These are phyloP conservation scores for Crossoptilon crossoptilon DNA, from an alignment of 2,797 vertebrate genomes.

Conservation along the genomic window DNA sequence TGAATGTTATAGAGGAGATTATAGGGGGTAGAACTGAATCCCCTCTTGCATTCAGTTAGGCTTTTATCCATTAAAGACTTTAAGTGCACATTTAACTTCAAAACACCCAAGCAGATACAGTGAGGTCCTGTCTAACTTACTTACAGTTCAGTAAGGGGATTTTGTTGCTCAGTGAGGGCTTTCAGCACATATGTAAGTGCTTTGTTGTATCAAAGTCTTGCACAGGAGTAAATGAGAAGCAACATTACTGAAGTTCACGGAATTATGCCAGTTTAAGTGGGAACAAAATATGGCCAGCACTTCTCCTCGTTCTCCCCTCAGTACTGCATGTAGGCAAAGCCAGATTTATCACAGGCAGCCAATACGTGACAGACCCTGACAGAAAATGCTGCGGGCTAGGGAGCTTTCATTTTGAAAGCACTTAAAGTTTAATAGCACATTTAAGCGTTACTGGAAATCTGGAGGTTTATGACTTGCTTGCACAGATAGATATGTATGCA, in stretches of 20 bases:
- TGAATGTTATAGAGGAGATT: conserved; percentile 35
- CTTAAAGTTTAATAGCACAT: neutral
- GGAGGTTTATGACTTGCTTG: neutral
- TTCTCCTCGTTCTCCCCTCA: neutral
- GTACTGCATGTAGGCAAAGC: neutral
- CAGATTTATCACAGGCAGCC: neutral
- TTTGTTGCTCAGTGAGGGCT: neutral
- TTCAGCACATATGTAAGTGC: neutral
- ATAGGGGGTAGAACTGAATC: neutral
- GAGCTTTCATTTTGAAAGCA: neutral
- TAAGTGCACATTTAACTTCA: neutral
- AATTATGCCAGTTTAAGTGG: neutral
- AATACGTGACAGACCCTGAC: neutral
- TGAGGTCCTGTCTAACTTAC: neutral
- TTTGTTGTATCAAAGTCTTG: neutral
- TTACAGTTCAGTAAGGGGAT: conserved; percentile 8
- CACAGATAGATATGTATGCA: neutral
- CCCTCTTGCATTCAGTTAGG: conserved; percentile 45
- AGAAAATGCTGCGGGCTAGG: neutral
- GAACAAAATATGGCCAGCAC: neutral
- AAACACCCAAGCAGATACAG: neutral
- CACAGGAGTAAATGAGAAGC: neutral
- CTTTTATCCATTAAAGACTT: conserved; percentile 9
- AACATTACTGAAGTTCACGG: neutral
- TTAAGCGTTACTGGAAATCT: neutral